Percentiles rank a stretch among this genome's conserved stretches.
Evolutionary conservation across 2,113 vertebrate genomes (phyloP).

Genomic region (Pyxicephalus adspersus): DNA sequence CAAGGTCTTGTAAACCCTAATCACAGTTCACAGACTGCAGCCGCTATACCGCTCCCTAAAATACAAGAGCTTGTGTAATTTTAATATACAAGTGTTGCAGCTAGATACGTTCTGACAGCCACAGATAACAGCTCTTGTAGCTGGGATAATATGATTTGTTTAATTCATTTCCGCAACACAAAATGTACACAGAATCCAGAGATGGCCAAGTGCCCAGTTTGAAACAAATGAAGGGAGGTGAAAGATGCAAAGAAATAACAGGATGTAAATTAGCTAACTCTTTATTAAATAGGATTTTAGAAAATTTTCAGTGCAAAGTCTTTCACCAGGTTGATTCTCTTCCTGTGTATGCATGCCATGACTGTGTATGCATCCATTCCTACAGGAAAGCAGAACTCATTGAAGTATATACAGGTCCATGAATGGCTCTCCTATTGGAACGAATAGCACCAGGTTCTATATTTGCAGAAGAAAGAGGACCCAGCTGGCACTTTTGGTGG

Average conservation of each 20-base stretch:
- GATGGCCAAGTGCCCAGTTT: constrained; percentile 63
- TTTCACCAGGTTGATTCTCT: too few relatives aligned
- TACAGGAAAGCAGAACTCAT: too few relatives aligned
- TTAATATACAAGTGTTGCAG: constrained; percentile 72
- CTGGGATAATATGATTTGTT: constrained; percentile 57
- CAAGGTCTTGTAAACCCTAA: constrained; percentile 61
- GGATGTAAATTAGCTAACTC: constrained; percentile 22
- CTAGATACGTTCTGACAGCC: constrained; percentile 74
- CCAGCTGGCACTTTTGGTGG: too few relatives aligned
- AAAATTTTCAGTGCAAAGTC: constrained; percentile 21
- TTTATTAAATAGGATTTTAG: constrained; percentile 25
- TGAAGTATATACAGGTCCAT: too few relatives aligned
- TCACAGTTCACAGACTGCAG: constrained; percentile 56
- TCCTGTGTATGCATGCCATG: too few relatives aligned
- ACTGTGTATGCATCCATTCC: too few relatives aligned
- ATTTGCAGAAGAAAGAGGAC: too few relatives aligned
- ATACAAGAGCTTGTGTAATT: constrained; percentile 73
- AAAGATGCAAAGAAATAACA: constrained; percentile 69
- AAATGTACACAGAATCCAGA: constrained; percentile 64
- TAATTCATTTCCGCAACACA: constrained; percentile 61
- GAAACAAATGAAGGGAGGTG: constrained; percentile 71
- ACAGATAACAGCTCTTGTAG: constrained; percentile 69
- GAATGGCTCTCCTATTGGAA: too few relatives aligned
- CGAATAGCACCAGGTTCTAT: too few relatives aligned
- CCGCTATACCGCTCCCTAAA: constrained; percentile 62